Percentiles rank a stretch among this genome's conserved stretches.
These are phyloP conservation scores for Caiman crocodilus DNA, from an alignment of 2,797 vertebrate genomes.

Conservation along the genomic window DNA sequence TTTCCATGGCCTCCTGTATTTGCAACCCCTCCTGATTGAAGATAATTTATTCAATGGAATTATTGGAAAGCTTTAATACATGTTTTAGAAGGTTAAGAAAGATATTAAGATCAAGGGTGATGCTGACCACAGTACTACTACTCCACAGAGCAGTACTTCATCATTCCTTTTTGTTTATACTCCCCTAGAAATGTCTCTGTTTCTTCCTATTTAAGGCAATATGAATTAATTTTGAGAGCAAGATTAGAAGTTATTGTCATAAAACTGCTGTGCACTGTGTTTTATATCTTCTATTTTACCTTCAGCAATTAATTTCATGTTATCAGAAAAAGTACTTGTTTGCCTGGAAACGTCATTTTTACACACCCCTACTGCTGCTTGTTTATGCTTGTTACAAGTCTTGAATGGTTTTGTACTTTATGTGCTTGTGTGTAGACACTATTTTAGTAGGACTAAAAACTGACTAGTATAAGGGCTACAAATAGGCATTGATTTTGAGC, in stretches of 20 bases:
- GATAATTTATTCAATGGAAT: not conserved
- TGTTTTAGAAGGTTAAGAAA: not conserved
- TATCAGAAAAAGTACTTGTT: not conserved
- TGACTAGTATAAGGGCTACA: too few relatives aligned
- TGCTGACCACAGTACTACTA: not conserved
- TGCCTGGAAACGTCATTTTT: not conserved
- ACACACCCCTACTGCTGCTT: not conserved
- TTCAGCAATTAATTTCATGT: not conserved
- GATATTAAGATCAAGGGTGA: not conserved
- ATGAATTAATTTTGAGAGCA: not conserved
- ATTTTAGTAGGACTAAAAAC: too few relatives aligned
- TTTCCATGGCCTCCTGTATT: not conserved
- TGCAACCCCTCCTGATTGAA: not conserved
- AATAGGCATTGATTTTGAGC: too few relatives aligned
- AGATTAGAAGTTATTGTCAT: not conserved
- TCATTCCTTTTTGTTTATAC: not conserved
- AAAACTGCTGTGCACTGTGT: not conserved
- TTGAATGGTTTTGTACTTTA: too few relatives aligned
- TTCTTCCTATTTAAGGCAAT: not conserved
- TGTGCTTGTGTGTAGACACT: too few relatives aligned
- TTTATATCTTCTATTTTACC: not conserved
- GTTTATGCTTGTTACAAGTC: not conserved
- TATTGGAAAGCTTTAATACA: not conserved
- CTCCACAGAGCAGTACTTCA: accelerated
- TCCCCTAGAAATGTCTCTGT: not conserved